A percentile compares a stretch with the other conserved stretches of the same genome.
Conservation (phyloP, 2,888 invertebrate species). For the Phortica okadai region DNA sequence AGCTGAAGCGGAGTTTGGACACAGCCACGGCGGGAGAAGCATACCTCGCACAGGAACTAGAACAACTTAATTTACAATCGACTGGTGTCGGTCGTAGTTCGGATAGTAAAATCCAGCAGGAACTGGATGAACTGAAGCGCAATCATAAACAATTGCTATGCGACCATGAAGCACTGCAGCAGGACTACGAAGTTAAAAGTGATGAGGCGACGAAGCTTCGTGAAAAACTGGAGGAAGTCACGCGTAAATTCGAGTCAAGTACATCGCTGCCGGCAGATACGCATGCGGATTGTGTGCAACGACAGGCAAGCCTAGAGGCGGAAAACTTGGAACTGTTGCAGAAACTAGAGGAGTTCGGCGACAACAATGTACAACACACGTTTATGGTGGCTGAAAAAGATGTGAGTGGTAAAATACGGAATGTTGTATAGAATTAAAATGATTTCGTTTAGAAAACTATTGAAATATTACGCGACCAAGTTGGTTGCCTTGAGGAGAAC, state of each 20-base stretch:
- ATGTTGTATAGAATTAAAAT: background rate
- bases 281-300: conserved; percentile 51
- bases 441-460: conserved; percentile 64
- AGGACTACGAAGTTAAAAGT: conserved; percentile 58
- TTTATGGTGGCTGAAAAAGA: conserved; percentile 70
- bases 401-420: conserved; percentile 49
- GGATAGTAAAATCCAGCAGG: conserved; percentile 47
- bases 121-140: conserved; percentile 61
- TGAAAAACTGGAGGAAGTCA: conserved; percentile 50
- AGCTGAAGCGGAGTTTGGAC: conserved; percentile 70
- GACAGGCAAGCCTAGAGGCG: conserved; percentile 57
- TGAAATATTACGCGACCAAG: conserved; percentile 72
- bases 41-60: conserved; percentile 72
- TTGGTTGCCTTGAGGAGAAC: conserved; percentile 73
- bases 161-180: conserved; percentile 61
- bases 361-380: conserved; percentile 59
- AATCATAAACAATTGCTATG: conserved; percentile 55
- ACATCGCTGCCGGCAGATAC: conserved; percentile 35
- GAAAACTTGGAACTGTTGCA: conserved; percentile 71
- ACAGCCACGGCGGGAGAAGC: conserved; percentile 69
- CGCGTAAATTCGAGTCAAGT: conserved; percentile 35
- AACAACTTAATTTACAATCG: conserved; percentile 59
- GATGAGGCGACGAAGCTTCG: conserved; percentile 54
- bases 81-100: conserved; percentile 30
- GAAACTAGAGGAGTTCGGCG: conserved; percentile 68